These are phyloP conservation scores for Gobio gobio DNA, from an alignment of 2,113 vertebrate genomes.

Conservation along the genomic window DNA sequence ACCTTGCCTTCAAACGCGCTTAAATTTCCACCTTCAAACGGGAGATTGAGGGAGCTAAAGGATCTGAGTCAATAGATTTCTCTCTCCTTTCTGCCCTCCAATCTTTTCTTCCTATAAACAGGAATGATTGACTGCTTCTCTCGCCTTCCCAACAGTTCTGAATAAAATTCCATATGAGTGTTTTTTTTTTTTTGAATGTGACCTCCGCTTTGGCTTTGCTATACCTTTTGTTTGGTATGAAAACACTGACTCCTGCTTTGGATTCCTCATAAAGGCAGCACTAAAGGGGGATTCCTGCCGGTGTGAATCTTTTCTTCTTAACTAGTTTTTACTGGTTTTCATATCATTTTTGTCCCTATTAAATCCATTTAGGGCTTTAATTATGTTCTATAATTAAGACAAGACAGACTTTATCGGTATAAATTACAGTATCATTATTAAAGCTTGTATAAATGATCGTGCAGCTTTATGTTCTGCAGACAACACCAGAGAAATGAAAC, in stretches of 20 bases:
- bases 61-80: slow-evolving; percentile 9
- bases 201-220: background rate
- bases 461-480: background rate
- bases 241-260: slow-evolving; percentile 10
- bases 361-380: background rate
- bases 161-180: slow-evolving; percentile 11
- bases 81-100: background rate
- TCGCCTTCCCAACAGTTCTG: slow-evolving; percentile 11
- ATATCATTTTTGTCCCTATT: background rate
- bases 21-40: slow-evolving; percentile 66
- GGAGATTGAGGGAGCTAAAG: slow-evolving; percentile 56
- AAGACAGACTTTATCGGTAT: background rate
- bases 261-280: background rate
- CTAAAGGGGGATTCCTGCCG: background rate
- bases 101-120: background rate
- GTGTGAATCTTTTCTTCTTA: background rate
- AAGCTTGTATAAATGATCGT: background rate
- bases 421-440: slow-evolving; percentile 11
- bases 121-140: slow-evolving; percentile 22
- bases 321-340: background rate
- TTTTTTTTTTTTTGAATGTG: slow-evolving; percentile 22
- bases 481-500: background rate
- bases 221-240: slow-evolving; percentile 36
- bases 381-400: slow-evolving; percentile 2
- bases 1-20: slow-evolving; percentile 71